These are phyloP conservation scores for Polydrusus cervinus DNA, from an alignment of 2,888 invertebrate species.

Conservation along the genomic window DNA sequence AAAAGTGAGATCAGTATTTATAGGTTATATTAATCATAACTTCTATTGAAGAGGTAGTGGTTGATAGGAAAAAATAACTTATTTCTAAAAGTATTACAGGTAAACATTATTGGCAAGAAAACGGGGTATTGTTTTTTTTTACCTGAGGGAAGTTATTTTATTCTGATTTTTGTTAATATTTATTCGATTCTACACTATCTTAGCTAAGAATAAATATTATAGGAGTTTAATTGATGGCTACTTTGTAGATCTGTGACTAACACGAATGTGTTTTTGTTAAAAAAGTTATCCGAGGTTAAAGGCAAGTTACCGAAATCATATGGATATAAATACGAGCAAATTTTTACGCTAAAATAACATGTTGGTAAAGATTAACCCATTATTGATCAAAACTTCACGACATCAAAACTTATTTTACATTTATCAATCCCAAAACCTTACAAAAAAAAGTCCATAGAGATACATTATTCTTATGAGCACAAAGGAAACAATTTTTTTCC, in stretches of 20 bases:
- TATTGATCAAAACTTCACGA: too few relatives aligned
- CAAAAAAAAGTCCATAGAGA: too few relatives aligned
- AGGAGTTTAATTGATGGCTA: not conserved
- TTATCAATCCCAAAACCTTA: too few relatives aligned
- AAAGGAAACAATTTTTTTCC: too few relatives aligned
- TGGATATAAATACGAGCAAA: too few relatives aligned
- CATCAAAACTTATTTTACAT: too few relatives aligned
- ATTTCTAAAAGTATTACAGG: conserved; percentile 14
- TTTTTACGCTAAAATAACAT: too few relatives aligned
- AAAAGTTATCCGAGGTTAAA: too few relatives aligned
- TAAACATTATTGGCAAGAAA: conserved; percentile 33
- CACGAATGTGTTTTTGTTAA: too few relatives aligned
- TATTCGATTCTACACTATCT: not conserved
- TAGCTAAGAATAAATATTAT: not conserved
- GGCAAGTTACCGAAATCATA: too few relatives aligned
- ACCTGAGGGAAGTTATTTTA: conserved; percentile 27
- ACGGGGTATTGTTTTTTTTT: conserved; percentile 20
- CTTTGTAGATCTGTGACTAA: conserved; percentile 11
- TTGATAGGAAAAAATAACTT: conserved; percentile 33
- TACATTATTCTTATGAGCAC: too few relatives aligned
- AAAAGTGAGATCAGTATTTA: not conserved
- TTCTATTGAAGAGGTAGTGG: conserved; percentile 29
- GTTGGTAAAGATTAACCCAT: too few relatives aligned
- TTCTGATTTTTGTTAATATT: conserved; percentile 2
- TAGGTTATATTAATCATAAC: conserved; percentile 13